Evolutionary conservation across 1,140 invertebrate species (phyloP).

Genomic region (Protaetia brevitarsis): DNA sequence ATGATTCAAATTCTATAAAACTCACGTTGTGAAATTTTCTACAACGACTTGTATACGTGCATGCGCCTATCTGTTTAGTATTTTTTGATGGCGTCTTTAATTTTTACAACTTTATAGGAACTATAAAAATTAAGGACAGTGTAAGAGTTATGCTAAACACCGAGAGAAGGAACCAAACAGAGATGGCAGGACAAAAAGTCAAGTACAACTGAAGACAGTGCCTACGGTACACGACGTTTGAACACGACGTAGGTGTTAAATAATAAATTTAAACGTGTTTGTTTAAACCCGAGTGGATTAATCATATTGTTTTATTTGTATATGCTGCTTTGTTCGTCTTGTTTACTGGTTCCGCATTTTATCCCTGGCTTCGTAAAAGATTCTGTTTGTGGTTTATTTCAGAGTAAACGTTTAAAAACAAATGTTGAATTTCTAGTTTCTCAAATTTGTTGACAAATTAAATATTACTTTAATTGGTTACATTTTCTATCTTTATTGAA

Average conservation of each 20-base stretch:
- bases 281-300: neutral
- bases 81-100: no score
- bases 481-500: no score
- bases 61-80: no score
- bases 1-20: no score
- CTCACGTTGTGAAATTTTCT: no score
- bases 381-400: neutral
- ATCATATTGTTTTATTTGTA: neutral
- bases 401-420: neutral
- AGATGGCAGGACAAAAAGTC: neutral
- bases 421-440: neutral
- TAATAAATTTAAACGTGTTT: conserved; percentile 18
- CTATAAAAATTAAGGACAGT: no score
- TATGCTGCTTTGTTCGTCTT: neutral
- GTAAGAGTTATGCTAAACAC: neutral
- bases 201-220: conserved; percentile 1
- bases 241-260: conserved; percentile 14
- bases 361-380: neutral
- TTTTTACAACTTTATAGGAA: no score
- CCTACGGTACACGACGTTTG: neutral
- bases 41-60: no score
- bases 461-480: no score
- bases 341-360: neutral
- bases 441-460: no score
- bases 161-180: neutral